phyloP scores from a whole-genome alignment of 2,888 invertebrate genomes.

The Hydrotaea cyrtoneurina region DNA sequence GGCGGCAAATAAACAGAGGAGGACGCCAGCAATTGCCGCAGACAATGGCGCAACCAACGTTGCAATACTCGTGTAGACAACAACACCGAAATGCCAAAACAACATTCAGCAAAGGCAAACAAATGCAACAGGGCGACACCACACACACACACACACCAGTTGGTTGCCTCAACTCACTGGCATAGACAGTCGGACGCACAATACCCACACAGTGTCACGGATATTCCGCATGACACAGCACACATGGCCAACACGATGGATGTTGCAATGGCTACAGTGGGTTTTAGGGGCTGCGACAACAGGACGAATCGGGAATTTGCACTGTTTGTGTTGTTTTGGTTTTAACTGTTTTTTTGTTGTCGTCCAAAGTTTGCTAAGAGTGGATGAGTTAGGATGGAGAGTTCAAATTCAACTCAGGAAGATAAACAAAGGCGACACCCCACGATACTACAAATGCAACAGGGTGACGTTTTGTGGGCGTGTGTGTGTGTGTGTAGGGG shows the following conservation, averaged over 20 bases:
- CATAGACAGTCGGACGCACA: too few relatives aligned
- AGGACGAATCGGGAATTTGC: neutral
- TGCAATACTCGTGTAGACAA: neutral
- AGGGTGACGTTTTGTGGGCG: neutral
- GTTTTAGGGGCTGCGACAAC: neutral
- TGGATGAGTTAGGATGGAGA: neutral
- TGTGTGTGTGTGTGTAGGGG: neutral
- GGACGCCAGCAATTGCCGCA: slow-evolving; percentile 8
- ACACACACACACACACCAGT: neutral
- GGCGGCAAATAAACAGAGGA: slow-evolving; percentile 1
- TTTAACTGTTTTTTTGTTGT: neutral
- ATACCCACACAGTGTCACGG: neutral
- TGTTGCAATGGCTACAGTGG: neutral
- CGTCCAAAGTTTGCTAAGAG: neutral
- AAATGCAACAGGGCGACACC: neutral
- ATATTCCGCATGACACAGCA: neutral
- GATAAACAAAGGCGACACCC: slow-evolving; percentile 12
- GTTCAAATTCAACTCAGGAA: neutral
- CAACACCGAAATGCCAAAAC: neutral
- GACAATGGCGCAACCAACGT: neutral
- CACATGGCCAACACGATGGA: neutral
- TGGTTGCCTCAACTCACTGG: neutral
- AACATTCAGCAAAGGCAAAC: too few relatives aligned
- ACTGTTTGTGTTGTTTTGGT: neutral
- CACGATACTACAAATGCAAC: neutral